A percentile compares a stretch with the other conserved stretches of the same genome.
phyloP scores from a whole-genome alignment of 2,888 invertebrate genomes.

The Oxycera nigricornis region DNA sequence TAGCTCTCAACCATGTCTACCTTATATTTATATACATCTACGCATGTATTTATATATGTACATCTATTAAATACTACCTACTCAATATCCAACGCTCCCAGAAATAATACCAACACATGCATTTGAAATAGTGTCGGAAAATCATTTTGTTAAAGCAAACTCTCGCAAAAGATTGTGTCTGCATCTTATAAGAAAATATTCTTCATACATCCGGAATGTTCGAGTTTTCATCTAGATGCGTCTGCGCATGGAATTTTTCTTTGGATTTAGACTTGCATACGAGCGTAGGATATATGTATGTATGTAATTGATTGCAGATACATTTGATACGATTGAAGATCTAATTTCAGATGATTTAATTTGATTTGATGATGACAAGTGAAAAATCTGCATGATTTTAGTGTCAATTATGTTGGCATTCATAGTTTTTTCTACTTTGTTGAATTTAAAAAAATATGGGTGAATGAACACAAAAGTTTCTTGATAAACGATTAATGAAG shows the following conservation, averaged over 20 bases:
- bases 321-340: not conserved
- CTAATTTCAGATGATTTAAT: constrained; percentile 13
- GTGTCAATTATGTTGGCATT: not conserved
- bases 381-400: not conserved
- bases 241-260: not conserved
- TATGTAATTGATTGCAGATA: not conserved
- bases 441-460: too few species aligned
- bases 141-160: not conserved
- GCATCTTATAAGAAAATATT: not conserved
- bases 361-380: constrained; percentile 7
- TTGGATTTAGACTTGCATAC: not conserved
- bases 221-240: constrained; percentile 1
- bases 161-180: not conserved
- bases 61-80: too few species aligned
- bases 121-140: not conserved
- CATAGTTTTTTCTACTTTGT: not conserved
- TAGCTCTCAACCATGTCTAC: too few species aligned
- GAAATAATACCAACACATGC: too few species aligned
- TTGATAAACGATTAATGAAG: too few species aligned
- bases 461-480: too few species aligned
- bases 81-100: too few species aligned
- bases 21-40: too few species aligned
- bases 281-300: not conserved
- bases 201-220: constrained; percentile 12
- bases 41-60: too few species aligned